Base-by-base conservation (phyloP, 1,140 invertebrate genomes). In the Platyscapa corneri region DNA sequence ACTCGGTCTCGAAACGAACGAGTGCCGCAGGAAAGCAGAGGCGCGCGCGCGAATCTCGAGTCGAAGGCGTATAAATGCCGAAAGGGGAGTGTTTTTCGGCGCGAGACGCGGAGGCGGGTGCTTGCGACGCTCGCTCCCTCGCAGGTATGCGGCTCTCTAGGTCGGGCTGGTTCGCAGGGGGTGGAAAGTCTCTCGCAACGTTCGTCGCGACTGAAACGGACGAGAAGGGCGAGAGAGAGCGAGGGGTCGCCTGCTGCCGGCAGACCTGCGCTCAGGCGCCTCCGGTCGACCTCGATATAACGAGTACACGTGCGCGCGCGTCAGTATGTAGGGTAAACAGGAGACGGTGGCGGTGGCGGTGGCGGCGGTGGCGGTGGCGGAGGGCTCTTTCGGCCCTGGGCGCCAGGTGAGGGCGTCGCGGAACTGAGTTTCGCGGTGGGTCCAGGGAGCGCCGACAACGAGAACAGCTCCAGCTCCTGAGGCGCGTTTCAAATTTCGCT, bases 191-290 rank as follows among this genome's bases (percentile, higher is more conserved):
- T n/a, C 39, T 32, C 72, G 0, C 7, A 34, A 0, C 42, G 70
- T 46, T n/a, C n/a, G n/a, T 70, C 32, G 67, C 0, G 32, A 39
- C 37, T 16, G 42, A 75, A 49, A n/a, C 27, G 5, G 39, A 34
- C 56, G 30, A 5, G 32, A 78, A 65, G 49, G 30, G 23, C 0
- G 46, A 16, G 27, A 27, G 65, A 39, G 42, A 16, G 56, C 60
- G 77, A 70, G 82, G 64, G 82, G 39, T 30, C 83, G 79, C 87
- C 85, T 84, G 72, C 75, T 86, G 82, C 77, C 84, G 80, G 85
- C 88, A 90, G 90, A 89, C 91, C 89, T 92, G 91, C 90, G 91
- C 91, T 86, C 60, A 89, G 84, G 85, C 83, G 86, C 83, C 85
- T 87, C 84, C 84, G 86, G 86, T 85, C 89, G 90, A 88, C 91